Percentiles rank a stretch among this genome's conserved stretches.
These are phyloP conservation scores for Polypterus bichir DNA, from an alignment of 2,113 vertebrate genomes.

Conservation along the genomic window DNA sequence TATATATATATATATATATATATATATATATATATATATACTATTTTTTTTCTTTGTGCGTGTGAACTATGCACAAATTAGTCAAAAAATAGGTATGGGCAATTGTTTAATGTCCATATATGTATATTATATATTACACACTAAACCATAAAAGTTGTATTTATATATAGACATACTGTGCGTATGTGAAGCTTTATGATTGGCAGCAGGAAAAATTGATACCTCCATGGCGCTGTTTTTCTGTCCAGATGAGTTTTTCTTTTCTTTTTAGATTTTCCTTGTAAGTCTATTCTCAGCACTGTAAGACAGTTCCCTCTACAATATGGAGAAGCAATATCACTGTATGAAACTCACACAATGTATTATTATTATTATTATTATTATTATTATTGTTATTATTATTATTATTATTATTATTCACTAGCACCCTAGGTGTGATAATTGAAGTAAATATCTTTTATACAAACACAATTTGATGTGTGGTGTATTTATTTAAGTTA, in stretches of 20 bases:
- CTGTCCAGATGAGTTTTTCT: conserved; percentile 27
- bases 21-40: too few relatives aligned
- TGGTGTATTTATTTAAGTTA: conserved; percentile 54
- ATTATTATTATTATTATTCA: conserved; percentile 88
- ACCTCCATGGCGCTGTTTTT: conserved; percentile 44
- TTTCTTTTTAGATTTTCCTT: conserved; percentile 60
- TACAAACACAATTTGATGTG: conserved; percentile 83
- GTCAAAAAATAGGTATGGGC: too few relatives aligned
- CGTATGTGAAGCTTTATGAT: conserved; percentile 34
- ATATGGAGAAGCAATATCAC: conserved; percentile 99
- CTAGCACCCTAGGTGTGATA: conserved; percentile 99
- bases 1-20: too few relatives aligned
- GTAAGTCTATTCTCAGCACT: conserved; percentile 91
- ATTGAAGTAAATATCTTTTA: conserved; percentile 99
- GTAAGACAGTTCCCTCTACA: conserved; percentile 95
- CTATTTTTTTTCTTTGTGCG: conserved; percentile 30
- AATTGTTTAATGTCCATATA: conserved; percentile 17
- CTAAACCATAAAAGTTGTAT: conserved; percentile 58
- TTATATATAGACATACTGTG: too few relatives aligned
- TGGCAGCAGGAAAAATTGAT: conserved; percentile 45
- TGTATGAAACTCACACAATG: conserved; percentile 97
- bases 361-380: conserved; percentile 36
- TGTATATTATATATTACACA: conserved; percentile 59
- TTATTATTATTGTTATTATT: conserved; percentile 59
- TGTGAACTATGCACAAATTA: conserved; percentile 23